Evolutionary conservation across 2,888 invertebrate genomes (phyloP).

Genomic region (Phyto melanocephala): DNA sequence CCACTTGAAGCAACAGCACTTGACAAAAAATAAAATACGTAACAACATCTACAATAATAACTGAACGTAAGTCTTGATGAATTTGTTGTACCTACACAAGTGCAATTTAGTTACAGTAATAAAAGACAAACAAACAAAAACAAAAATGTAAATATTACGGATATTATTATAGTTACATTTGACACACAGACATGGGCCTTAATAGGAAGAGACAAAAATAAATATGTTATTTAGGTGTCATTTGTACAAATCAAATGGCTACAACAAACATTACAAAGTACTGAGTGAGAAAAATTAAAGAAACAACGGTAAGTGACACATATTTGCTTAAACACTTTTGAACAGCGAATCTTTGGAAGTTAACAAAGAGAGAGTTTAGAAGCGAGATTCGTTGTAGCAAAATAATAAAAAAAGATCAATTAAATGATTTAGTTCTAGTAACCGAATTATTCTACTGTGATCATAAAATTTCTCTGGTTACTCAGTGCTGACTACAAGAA

Average conservation of each 20-base stretch:
- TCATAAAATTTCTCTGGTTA: no score
- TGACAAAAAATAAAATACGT: background rate
- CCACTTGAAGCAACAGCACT: background rate
- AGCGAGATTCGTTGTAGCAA: no score
- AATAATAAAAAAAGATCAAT: no score
- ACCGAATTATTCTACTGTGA: no score
- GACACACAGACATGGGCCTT: background rate
- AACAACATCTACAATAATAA: background rate
- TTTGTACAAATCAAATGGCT: background rate
- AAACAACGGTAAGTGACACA: no score
- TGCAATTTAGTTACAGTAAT: constrained; percentile 1
- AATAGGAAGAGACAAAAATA: constrained; percentile 32
- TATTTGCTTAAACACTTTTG: background rate
- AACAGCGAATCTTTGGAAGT: no score
- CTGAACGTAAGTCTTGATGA: background rate
- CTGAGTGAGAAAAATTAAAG: background rate
- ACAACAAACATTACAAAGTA: background rate
- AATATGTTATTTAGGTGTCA: constrained; percentile 6
- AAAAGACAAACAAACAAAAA: constrained; percentile 14
- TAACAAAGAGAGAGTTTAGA: no score
- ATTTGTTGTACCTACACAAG: background rate
- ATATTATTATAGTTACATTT: constrained; percentile 34
- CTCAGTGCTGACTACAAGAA: no score
- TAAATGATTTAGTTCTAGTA: no score
- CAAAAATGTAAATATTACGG: background rate